Evolutionary conservation across 92 coral and sea anemone genomes (phyloP).

Genomic region (Isaurus tuberculatus): DNA sequence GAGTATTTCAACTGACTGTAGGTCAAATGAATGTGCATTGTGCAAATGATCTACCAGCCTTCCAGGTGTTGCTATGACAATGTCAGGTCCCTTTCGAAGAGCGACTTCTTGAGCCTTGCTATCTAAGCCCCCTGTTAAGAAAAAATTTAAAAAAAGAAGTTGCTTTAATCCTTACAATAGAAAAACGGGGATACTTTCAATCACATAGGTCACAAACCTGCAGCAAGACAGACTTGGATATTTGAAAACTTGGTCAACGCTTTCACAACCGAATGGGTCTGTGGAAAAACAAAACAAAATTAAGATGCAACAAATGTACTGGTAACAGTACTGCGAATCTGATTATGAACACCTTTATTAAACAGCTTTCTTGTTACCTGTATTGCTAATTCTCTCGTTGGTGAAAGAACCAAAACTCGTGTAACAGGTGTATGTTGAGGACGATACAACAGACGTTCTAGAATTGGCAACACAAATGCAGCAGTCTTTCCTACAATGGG

Average conservation of each 20-base stretch:
- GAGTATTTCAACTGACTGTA: conserved; percentile 89
- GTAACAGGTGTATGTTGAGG: conserved; percentile 83
- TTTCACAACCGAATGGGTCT: conserved; percentile 94
- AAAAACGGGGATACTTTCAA: background rate
- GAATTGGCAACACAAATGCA: conserved; percentile 92
- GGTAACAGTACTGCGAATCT: no score
- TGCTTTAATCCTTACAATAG: background rate
- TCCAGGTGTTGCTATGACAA: conserved; percentile 95
- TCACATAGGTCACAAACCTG: conserved; percentile 67
- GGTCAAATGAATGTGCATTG: conserved; percentile 91
- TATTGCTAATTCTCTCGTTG: conserved; percentile 97
- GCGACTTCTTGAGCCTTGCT: conserved; percentile 89
- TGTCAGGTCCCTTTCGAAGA: conserved; percentile 92
- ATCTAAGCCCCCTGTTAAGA: conserved; percentile 84
- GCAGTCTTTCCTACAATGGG: conserved; percentile 89
- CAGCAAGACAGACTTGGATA: conserved; percentile 89
- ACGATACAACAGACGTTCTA: conserved; percentile 89
- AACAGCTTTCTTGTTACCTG: no score
- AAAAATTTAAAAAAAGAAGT: background rate
- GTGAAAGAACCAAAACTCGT: conserved; percentile 90
- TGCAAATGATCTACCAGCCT: conserved; percentile 96
- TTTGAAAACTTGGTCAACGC: conserved; percentile 81
- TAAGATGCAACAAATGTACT: no score
- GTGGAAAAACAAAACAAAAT: conserved; percentile 4
- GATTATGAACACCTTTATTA: no score